A percentile compares a stretch with the other conserved stretches of the same genome.
Conservation (phyloP, 1,140 invertebrate species). For the Centruroides sculpturatus region DNA sequence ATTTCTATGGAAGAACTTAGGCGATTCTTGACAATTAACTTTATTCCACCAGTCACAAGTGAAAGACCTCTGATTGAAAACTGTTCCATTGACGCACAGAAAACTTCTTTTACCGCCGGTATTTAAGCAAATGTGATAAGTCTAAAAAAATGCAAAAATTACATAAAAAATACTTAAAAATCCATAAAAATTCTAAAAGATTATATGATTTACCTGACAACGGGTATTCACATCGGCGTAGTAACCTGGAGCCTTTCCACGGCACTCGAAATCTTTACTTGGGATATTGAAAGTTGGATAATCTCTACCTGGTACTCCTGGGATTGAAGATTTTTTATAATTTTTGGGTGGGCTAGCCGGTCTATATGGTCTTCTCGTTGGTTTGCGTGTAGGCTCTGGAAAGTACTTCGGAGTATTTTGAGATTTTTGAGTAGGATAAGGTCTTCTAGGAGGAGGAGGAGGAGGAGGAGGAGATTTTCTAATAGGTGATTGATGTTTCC, state of each 20-base stretch:
- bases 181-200: too few relatives aligned
- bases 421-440: too few relatives aligned
- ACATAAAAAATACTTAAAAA: background rate
- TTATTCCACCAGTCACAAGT: conserved; percentile 16
- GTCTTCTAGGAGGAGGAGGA: too few relatives aligned
- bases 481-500: too few relatives aligned
- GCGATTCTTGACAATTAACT: conserved; percentile 10
- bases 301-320: background rate
- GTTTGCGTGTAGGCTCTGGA: too few relatives aligned
- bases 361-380: too few relatives aligned
- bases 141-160: conserved; percentile 7
- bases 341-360: too few relatives aligned
- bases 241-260: background rate
- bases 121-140: conserved; percentile 29
- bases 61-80: conserved; percentile 51
- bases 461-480: too few relatives aligned
- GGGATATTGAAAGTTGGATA: background rate
- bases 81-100: conserved; percentile 68
- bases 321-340: background rate
- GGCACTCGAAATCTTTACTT: background rate
- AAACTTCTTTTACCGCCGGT: conserved; percentile 61
- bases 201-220: background rate
- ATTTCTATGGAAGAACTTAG: conserved; percentile 31
- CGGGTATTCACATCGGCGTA: background rate
- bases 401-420: too few relatives aligned